A percentile compares a stretch with the other conserved stretches of the same genome.
Conservation (phyloP, 2,797 vertebrate species). For the Ambastaia sidthimunki region DNA sequence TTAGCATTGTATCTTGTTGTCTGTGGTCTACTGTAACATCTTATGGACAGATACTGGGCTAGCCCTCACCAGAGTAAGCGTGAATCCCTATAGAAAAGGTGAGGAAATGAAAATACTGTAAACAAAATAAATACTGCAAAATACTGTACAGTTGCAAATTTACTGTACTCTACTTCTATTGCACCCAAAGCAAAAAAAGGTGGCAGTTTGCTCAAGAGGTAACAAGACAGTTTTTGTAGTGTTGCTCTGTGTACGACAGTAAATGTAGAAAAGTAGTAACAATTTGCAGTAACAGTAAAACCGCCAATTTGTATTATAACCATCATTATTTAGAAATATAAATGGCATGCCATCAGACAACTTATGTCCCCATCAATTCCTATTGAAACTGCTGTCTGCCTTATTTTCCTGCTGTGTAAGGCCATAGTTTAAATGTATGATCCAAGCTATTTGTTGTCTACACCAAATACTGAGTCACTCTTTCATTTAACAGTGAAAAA, state of each 20-base stretch:
- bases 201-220: conserved; percentile 59
- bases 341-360: conserved; percentile 10
- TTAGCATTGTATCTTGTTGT: conserved; percentile 21
- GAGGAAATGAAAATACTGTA: conserved; percentile 18
- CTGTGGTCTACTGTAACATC: no score
- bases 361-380: conserved; percentile 2
- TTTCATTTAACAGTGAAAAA: conserved; percentile 49
- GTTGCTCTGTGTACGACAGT: conserved; percentile 16
- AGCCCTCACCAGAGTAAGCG: conserved; percentile 47
- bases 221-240: conserved; percentile 9
- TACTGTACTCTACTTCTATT: conserved; percentile 12
- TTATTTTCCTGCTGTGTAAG: conserved; percentile 30
- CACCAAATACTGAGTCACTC: conserved; percentile 27
- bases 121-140: conserved; percentile 30
- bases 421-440: conserved; percentile 27
- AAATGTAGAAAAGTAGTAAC: conserved; percentile 13
- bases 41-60: conserved; percentile 34
- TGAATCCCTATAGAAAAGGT: background rate
- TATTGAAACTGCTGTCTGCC: conserved; percentile 8
- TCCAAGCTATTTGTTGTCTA: conserved; percentile 23
- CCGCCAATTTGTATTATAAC: conserved; percentile 9
- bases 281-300: conserved; percentile 30
- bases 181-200: conserved; percentile 53
- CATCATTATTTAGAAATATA: background rate
- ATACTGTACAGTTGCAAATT: no score